Conservation (phyloP, 2,113 vertebrate species). For the Petaurus breviceps region DNA sequence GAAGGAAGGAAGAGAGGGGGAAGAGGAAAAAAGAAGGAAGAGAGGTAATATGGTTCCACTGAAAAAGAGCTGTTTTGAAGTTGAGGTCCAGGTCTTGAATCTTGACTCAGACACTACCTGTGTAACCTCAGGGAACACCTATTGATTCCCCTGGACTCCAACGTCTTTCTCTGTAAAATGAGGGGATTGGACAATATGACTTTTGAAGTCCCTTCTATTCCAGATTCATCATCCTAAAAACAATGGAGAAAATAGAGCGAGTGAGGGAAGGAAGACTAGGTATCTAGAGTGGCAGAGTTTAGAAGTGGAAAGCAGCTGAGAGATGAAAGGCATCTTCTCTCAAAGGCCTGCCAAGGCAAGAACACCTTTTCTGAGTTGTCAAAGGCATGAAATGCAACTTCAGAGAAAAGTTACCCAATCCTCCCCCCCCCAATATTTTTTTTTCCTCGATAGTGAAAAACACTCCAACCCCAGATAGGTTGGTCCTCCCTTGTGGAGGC, state of each 20-base stretch:
- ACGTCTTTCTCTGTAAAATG: neutral
- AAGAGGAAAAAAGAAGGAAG: neutral
- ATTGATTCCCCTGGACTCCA: neutral
- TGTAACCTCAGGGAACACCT: neutral
- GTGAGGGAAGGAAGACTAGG: neutral
- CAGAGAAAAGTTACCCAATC: neutral
- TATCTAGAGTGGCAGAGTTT: neutral
- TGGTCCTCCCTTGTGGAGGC: conserved; percentile 47
- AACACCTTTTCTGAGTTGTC: neutral
- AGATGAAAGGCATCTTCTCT: neutral
- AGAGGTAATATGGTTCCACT: neutral
- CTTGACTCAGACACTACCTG: neutral
- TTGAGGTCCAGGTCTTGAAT: neutral
- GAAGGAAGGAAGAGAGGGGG: neutral
- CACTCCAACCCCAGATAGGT: neutral
- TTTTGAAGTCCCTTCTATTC: neutral
- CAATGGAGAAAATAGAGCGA: neutral
- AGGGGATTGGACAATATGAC: neutral
- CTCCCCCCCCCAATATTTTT: neutral
- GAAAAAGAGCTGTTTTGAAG: neutral
- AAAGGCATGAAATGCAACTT: neutral
- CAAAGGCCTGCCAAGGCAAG: neutral
- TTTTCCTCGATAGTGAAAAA: neutral
- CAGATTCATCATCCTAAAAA: neutral
- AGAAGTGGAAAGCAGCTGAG: neutral